Conservation (phyloP, 2,888 invertebrate genomes). For the Heliconius cydno region DNA sequence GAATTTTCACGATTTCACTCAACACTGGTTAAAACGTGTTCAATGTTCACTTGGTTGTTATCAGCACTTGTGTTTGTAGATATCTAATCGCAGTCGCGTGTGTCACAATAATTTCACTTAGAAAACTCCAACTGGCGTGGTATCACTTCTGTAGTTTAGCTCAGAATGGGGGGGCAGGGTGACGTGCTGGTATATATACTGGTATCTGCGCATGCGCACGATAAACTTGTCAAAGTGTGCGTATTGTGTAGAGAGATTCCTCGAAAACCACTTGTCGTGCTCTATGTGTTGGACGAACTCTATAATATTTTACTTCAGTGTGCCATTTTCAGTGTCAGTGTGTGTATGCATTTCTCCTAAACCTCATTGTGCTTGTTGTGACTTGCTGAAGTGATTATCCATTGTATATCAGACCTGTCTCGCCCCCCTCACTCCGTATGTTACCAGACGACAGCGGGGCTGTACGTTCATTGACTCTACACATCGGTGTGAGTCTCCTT, state of each 20-base stretch:
- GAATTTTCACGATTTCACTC: slow-evolving; percentile 65
- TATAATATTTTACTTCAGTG: slow-evolving; percentile 47
- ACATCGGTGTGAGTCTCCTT: slow-evolving; percentile 35
- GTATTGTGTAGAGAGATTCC: slow-evolving; percentile 67
- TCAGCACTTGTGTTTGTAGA: slow-evolving; percentile 43
- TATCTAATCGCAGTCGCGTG: slow-evolving; percentile 51
- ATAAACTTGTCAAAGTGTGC: slow-evolving; percentile 60
- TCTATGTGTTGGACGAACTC: slow-evolving; percentile 52
- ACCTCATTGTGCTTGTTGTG: slow-evolving; percentile 53
- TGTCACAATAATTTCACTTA: slow-evolving; percentile 80
- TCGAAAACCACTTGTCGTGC: slow-evolving; percentile 61
- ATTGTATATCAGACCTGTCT: slow-evolving; percentile 50
- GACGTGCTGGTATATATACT: slow-evolving; percentile 59
- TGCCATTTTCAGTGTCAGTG: slow-evolving; percentile 52
- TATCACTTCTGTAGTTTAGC: slow-evolving; percentile 55
- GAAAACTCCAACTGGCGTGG: slow-evolving; percentile 58
- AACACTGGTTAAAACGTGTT: slow-evolving; percentile 48
- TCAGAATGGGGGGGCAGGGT: slow-evolving; percentile 59
- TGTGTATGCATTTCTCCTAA: slow-evolving; percentile 51
- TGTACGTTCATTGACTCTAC: slow-evolving; percentile 44
- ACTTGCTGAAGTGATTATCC: slow-evolving; percentile 58
- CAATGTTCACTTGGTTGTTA: slow-evolving; percentile 52
- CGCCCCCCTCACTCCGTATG: slow-evolving; percentile 50
- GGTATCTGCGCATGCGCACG: slow-evolving; percentile 56
- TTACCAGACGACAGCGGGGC: slow-evolving; percentile 52